Conservation (phyloP, 2,113 vertebrate species). For the Ariopsis seemanni region DNA sequence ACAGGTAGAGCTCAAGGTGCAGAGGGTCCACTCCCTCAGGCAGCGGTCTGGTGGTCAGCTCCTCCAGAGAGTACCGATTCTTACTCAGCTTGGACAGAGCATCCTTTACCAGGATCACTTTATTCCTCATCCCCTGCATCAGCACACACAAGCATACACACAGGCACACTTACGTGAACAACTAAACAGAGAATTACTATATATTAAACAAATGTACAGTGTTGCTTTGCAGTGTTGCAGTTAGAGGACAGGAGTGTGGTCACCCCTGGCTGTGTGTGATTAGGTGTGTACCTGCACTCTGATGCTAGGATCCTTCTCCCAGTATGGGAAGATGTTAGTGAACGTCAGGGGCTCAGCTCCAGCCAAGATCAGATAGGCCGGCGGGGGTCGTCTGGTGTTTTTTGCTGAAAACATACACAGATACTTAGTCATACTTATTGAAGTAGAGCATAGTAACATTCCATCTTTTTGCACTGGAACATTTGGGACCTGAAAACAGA, state of each 20-base stretch:
- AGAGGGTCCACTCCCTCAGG: constrained; percentile 81
- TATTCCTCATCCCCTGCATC: constrained; percentile 63
- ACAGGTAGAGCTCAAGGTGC: constrained; percentile 76
- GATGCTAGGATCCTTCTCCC: constrained; percentile 67
- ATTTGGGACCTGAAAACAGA: not conserved
- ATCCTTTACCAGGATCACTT: constrained; percentile 75
- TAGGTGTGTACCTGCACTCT: constrained; percentile 59
- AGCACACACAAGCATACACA: constrained; percentile 42
- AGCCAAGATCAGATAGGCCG: constrained; percentile 74
- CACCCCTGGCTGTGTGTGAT: not conserved
- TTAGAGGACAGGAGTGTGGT: not conserved
- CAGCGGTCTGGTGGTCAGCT: constrained; percentile 71
- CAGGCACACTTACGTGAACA: not conserved
- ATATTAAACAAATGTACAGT: not conserved
- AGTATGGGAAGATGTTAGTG: constrained; percentile 80
- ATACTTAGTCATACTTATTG: not conserved
- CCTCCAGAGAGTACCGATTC: constrained; percentile 74
- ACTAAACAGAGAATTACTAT: not conserved
- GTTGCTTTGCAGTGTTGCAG: not conserved
- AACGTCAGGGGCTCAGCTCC: constrained; percentile 79
- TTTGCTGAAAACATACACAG: constrained; percentile 68
- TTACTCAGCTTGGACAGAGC: constrained; percentile 72
- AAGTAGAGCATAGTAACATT: not conserved
- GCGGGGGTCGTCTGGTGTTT: constrained; percentile 72
- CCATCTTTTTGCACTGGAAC: not conserved